Evolutionary conservation across 2,888 invertebrate genomes (phyloP).

Genomic region (Trypoxylon attenuatum): DNA sequence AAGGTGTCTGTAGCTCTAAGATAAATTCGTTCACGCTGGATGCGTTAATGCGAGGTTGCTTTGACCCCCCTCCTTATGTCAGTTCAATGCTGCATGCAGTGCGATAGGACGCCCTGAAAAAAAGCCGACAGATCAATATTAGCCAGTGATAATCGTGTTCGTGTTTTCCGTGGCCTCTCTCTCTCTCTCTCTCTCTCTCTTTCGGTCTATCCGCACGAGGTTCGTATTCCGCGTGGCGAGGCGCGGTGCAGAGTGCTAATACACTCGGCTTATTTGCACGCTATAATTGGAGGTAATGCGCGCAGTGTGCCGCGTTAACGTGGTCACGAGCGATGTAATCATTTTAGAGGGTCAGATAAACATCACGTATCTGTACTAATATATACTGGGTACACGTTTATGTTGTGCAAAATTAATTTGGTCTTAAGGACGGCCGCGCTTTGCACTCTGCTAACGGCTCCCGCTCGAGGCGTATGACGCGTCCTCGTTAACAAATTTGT

Average conservation of each 20-base stretch:
- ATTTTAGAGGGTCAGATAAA: not conserved
- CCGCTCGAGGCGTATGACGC: too few species aligned
- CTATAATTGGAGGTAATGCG: not conserved
- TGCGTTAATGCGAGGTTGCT: slow-evolving; percentile 37
- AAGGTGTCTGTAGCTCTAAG: slow-evolving; percentile 50
- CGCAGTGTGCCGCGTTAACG: not conserved
- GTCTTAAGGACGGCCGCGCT: too few species aligned
- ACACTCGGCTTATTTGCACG: not conserved
- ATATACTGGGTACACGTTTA: too few species aligned
- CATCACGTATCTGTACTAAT: too few species aligned
- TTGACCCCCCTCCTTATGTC: slow-evolving; percentile 23
- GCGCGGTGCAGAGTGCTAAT: too few species aligned
- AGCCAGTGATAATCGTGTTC: slow-evolving; percentile 9
- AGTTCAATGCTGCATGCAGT: slow-evolving; percentile 36
- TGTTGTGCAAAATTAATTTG: too few species aligned
- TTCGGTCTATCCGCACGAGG: not conserved
- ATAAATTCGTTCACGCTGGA: slow-evolving; percentile 50
- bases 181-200: not conserved
- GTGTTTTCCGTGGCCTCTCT: not conserved
- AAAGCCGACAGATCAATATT: slow-evolving; percentile 34
- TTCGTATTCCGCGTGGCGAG: not conserved
- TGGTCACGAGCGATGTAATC: not conserved
- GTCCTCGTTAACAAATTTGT: too few species aligned
- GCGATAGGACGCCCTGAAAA: slow-evolving; percentile 27
- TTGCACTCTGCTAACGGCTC: too few species aligned